A percentile compares a stretch with the other conserved stretches of the same genome.
phyloP scores from a whole-genome alignment of 2,113 vertebrate species.

The Petaurus breviceps region DNA sequence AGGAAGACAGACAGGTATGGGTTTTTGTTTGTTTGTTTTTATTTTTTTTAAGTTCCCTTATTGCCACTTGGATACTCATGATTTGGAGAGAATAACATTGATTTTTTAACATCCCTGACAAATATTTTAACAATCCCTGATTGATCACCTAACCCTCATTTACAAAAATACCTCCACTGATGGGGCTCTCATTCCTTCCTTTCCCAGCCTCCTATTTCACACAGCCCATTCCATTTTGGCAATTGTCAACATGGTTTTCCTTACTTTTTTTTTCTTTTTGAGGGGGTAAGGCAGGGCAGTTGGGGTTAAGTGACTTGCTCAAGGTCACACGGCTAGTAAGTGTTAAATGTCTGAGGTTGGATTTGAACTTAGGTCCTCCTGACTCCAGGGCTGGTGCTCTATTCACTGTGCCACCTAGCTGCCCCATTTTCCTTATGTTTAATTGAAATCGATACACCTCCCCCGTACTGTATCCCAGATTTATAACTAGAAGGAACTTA shows the following conservation, averaged over 20 bases:
- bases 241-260: not conserved
- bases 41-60: not conserved
- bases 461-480: not conserved
- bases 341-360: too few species aligned
- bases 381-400: too few species aligned
- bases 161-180: not conserved
- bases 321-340: too few species aligned
- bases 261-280: too few species aligned
- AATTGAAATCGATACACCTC: not conserved
- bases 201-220: fast-evolving
- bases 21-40: not conserved
- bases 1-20: not conserved
- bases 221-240: not conserved
- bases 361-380: too few species aligned
- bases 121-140: not conserved
- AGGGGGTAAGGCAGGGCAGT: too few species aligned
- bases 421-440: not conserved
- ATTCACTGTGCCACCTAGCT: too few species aligned
- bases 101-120: not conserved
- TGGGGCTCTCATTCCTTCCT: not conserved
- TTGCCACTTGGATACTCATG: not conserved
- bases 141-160: not conserved
- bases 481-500: not conserved
- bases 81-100: not conserved
- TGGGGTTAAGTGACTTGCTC: too few species aligned